Conservation (phyloP, 2,113 vertebrate genomes). For the Proterorhinus semilunaris region DNA sequence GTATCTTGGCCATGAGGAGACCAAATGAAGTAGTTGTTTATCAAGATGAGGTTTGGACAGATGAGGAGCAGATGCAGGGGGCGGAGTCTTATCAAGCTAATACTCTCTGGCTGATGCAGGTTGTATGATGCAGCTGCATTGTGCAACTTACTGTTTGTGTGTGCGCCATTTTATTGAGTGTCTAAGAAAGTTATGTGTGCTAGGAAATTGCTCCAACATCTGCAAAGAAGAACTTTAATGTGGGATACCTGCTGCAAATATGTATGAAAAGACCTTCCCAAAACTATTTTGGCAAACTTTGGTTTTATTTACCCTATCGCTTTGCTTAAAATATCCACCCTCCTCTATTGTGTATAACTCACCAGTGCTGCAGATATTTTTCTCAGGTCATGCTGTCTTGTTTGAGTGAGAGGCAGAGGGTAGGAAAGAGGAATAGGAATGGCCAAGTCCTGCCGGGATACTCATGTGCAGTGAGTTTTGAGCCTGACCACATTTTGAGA, state of each 20-base stretch:
- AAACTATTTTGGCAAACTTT: neutral
- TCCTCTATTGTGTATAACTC: slow-evolving; percentile 48
- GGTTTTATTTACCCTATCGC: neutral
- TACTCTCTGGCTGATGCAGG: slow-evolving; percentile 42
- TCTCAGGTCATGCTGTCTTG: slow-evolving; percentile 42
- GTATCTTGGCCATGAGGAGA: slow-evolving; percentile 2
- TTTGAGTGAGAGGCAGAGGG: slow-evolving; percentile 33
- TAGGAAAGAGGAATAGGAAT: slow-evolving; percentile 46
- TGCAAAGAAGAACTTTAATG: slow-evolving; percentile 25
- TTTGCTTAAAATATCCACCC: slow-evolving; percentile 10
- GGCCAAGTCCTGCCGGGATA: slow-evolving; percentile 44
- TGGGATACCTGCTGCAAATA: slow-evolving; percentile 21
- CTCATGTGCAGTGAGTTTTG: slow-evolving; percentile 68
- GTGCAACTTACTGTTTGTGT: slow-evolving; percentile 35
- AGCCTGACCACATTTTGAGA: slow-evolving; percentile 42
- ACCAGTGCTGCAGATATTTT: slow-evolving; percentile 66
- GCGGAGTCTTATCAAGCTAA: slow-evolving; percentile 36
- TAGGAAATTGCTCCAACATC: slow-evolving; percentile 45
- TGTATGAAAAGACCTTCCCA: slow-evolving; percentile 24
- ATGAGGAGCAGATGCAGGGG: slow-evolving; percentile 62
- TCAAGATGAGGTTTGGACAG: slow-evolving; percentile 43
- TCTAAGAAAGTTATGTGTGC: slow-evolving; percentile 9
- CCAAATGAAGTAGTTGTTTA: slow-evolving; percentile 41
- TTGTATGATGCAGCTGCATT: slow-evolving; percentile 56
- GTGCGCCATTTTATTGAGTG: slow-evolving; percentile 10